These are phyloP conservation scores for Zeus faber DNA, from an alignment of 2,113 vertebrate species.

Conservation along the genomic window DNA sequence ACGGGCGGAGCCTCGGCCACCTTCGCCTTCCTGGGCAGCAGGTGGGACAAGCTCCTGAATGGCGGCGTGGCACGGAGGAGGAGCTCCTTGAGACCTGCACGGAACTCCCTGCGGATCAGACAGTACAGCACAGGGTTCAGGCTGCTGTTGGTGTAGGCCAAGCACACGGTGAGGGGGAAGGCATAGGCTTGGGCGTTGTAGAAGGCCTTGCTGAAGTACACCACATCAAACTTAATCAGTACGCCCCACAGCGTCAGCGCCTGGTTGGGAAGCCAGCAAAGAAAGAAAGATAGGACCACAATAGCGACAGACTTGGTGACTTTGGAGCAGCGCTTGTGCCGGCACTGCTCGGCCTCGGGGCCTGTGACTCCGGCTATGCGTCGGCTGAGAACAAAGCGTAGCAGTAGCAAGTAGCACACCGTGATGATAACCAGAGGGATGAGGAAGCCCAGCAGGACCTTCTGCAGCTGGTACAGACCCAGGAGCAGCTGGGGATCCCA, in stretches of 20 bases:
- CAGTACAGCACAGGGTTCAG: constrained; percentile 83
- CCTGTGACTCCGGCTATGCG: constrained; percentile 48
- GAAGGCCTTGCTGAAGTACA: constrained; percentile 79
- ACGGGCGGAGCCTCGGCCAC: constrained; percentile 71
- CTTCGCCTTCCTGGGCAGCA: constrained; percentile 65
- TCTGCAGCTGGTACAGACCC: constrained; percentile 81
- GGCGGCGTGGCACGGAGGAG: constrained; percentile 66
- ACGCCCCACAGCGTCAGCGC: constrained; percentile 80
- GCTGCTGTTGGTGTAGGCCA: constrained; percentile 83
- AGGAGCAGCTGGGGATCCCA: constrained; percentile 79
- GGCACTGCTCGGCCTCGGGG: constrained; percentile 55
- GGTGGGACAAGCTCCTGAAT: constrained; percentile 57
- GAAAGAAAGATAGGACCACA: constrained; percentile 80
- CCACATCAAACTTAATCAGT: constrained; percentile 79
- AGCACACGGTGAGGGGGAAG: constrained; percentile 77
- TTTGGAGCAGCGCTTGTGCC: constrained; percentile 67
- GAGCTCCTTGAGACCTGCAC: constrained; percentile 74
- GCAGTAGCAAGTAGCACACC: constrained; percentile 76
- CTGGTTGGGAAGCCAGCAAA: constrained; percentile 85
- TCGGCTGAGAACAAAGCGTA: constrained; percentile 70
- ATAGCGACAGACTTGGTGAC: constrained; percentile 79
- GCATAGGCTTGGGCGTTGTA: constrained; percentile 79
- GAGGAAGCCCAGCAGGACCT: constrained; percentile 78
- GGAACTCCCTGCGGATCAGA: constrained; percentile 75
- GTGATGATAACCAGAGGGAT: constrained; percentile 77